Conservation (phyloP, 2,113 vertebrate genomes). For the Sinocyclocheilus maitianheensis region DNA sequence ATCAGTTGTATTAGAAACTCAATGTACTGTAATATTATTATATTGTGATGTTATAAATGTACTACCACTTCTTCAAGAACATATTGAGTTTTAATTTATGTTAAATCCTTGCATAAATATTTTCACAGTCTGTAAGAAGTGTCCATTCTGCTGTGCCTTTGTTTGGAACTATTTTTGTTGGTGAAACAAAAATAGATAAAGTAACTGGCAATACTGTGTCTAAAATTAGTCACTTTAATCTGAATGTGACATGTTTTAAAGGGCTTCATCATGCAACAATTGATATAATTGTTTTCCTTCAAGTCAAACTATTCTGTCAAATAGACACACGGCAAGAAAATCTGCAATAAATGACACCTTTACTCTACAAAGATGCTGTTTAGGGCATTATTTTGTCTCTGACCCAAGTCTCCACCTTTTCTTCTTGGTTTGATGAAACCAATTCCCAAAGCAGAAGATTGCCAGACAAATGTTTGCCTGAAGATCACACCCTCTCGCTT, state of each 20-base stretch:
- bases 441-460: conserved; percentile 43
- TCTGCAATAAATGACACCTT: background rate
- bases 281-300: background rate
- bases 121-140: background rate
- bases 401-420: conserved; percentile 20
- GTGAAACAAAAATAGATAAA: background rate
- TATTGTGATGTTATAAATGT: too few species aligned
- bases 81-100: background rate
- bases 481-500: conserved; percentile 61
- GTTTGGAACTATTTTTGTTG: background rate
- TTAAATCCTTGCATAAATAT: background rate
- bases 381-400: conserved; percentile 38
- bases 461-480: conserved; percentile 62
- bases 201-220: background rate
- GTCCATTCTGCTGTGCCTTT: background rate
- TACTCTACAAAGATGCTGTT: conserved; percentile 28
- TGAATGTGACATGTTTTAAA: background rate
- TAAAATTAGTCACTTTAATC: background rate
- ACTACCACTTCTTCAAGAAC: too few species aligned
- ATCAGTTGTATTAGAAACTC: too few species aligned
- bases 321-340: background rate
- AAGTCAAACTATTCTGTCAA: background rate
- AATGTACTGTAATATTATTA: too few species aligned
- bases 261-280: background rate
- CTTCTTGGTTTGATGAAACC: conserved; percentile 45